Evolutionary conservation across 2,888 invertebrate species (phyloP).

Genomic region (Cryptophagus acutangulus): DNA sequence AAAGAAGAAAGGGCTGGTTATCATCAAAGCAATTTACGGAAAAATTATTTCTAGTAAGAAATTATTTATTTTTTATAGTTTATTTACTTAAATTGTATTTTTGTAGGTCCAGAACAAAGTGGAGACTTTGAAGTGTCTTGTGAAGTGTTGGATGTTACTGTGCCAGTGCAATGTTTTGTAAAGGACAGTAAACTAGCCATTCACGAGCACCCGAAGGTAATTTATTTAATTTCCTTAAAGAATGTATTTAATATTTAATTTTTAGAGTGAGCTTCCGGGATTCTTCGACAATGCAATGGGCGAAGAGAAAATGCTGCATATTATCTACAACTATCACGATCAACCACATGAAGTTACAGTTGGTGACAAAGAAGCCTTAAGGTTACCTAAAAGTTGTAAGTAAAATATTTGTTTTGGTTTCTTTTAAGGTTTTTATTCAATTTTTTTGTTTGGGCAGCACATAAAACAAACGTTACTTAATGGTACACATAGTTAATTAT

Average conservation of each 20-base stretch:
- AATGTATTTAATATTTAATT: constrained; percentile 25
- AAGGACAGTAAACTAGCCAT: constrained; percentile 85
- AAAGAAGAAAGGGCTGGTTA: constrained; percentile 75
- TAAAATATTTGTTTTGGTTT: constrained; percentile 20
- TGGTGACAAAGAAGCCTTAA: constrained; percentile 72
- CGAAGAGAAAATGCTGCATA: constrained; percentile 80
- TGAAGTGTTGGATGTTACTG: constrained; percentile 84
- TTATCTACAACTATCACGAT: constrained; percentile 81
- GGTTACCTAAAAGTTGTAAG: constrained; percentile 71
- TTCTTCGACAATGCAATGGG: constrained; percentile 95
- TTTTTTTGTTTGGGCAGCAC: constrained; percentile 40
- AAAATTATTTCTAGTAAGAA: constrained; percentile 51
- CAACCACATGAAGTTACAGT: constrained; percentile 74
- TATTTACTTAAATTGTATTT: not conserved
- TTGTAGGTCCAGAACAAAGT: constrained; percentile 27
- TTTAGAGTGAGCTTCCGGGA: constrained; percentile 88
- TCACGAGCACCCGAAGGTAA: constrained; percentile 81
- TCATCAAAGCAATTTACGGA: constrained; percentile 79
- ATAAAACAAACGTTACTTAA: constrained; percentile 43
- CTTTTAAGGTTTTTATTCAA: constrained; percentile 9
- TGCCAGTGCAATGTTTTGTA: constrained; percentile 89
- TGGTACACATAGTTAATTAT: constrained; percentile 1
- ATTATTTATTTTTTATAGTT: no score
- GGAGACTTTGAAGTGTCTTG: constrained; percentile 36
- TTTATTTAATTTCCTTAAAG: not conserved